Base-by-base conservation (phyloP, 2,888 invertebrate genomes). In the Drosophila macrospina region DNA sequence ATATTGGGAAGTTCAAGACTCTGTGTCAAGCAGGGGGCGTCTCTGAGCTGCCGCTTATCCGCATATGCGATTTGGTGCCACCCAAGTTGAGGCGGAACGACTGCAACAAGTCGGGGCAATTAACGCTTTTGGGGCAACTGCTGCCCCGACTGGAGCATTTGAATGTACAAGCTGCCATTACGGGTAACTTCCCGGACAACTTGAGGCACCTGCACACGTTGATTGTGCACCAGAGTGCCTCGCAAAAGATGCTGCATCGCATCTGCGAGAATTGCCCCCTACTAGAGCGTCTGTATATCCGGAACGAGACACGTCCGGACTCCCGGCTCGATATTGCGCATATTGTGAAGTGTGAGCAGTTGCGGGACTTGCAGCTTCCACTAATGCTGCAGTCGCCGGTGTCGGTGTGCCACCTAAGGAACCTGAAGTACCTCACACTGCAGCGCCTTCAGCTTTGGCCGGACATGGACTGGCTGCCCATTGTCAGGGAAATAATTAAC, bases 401-500 rank as follows among this genome's bases (percentile, higher is more conserved):
- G 20, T 13, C 61, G 39, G 7, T 82, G 4, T 41, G 63, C 28
- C 11, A 61, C 0, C 36, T 81, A 45, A 5, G 0, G 0, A 32
- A 82, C n/a, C 36, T 81, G 4, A 30, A 26, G 11, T 11, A 45
- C 0, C 20, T 81, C 11, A 60, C 69, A 5, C 45, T 81, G 57
- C 67, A 81, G 13, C 74, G 59, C 0, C 41, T 36, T n/a, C 57
- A 52, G 8, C 51, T 59, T 0, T 79, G 82, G 77, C 45, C 55
- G 7, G 59, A 24, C 20, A 16, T 54, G 42, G 69, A 69, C 41
- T 81, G 81, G 81, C 5, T 85, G 41, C 16, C 59, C 16, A 32
- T 30, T 5, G 42, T 71, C 6, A 10, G 1, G 20, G 7, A 52
- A 10, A 71, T 81, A 32, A 62, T 81, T 4, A 1, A 5, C 1